These are phyloP conservation scores for Falcaria lacertinaria DNA, from an alignment of 2,888 invertebrate genomes.

Conservation along the genomic window DNA sequence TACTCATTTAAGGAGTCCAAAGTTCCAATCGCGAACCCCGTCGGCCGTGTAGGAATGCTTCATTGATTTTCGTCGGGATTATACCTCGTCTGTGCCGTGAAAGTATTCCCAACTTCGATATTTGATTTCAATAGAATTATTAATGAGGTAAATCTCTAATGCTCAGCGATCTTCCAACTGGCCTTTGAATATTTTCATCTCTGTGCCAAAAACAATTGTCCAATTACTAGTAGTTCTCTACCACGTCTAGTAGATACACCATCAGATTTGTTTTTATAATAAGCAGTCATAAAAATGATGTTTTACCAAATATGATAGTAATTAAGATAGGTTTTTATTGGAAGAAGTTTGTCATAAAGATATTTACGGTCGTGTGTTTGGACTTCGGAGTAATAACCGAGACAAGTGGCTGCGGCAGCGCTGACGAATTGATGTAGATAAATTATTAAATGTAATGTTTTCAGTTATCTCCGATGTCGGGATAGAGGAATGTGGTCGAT, in stretches of 20 bases:
- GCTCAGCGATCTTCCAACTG: background rate
- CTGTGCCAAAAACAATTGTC: background rate
- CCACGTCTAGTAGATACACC: too few relatives aligned
- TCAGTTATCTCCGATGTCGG: constrained; percentile 53
- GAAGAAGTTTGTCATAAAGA: background rate
- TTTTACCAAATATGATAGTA: background rate
- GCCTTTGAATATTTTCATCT: background rate
- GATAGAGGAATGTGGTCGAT: constrained; percentile 48
- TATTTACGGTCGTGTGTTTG: background rate
- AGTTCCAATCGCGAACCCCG: constrained; percentile 46
- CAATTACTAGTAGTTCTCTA: too few relatives aligned
- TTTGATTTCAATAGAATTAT: constrained; percentile 57
- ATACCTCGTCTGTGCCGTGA: constrained; percentile 50
- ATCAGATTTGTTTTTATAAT: background rate
- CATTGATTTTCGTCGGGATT: constrained; percentile 59
- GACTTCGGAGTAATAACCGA: constrained; percentile 9
- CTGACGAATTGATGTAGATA: constrained; percentile 56
- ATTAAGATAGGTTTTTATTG: background rate
- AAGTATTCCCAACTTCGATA: constrained; percentile 62
- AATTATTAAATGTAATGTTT: constrained; percentile 57
- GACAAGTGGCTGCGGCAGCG: constrained; percentile 28
- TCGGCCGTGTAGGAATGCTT: constrained; percentile 55
- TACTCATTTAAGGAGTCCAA: constrained; percentile 45
- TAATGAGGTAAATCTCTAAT: constrained; percentile 54
- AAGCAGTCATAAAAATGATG: background rate